A percentile compares a stretch with the other conserved stretches of the same genome.
Conservation (phyloP, 2,113 vertebrate species). For the Garra rufa region DNA sequence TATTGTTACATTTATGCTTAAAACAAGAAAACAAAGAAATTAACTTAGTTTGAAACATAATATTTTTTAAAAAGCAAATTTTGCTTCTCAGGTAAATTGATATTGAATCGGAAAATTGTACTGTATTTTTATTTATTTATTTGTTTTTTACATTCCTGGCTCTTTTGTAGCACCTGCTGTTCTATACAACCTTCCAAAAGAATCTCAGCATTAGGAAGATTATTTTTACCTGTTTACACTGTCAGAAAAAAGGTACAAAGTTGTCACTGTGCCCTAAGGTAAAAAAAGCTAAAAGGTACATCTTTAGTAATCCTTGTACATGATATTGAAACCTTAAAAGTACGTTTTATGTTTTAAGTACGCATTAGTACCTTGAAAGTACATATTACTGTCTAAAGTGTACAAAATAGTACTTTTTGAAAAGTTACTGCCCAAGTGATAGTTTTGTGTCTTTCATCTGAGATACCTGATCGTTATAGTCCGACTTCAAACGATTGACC, state of each 20-base stretch:
- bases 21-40: not conserved
- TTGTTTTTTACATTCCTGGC: too few species aligned
- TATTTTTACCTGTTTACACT: not conserved
- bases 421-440: not conserved
- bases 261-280: not conserved
- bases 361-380: not conserved
- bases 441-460: not conserved
- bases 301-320: too few species aligned
- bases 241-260: too few species aligned
- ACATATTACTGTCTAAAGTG: not conserved
- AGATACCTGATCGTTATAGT: not conserved
- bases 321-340: not conserved
- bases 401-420: not conserved
- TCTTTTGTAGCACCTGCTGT: not conserved
- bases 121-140: too few species aligned
- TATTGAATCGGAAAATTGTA: too few species aligned
- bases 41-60: too few species aligned
- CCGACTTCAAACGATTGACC: slow-evolving; percentile 6
- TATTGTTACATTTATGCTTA: not conserved
- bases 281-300: too few species aligned
- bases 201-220: not conserved
- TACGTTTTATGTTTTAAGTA: not conserved
- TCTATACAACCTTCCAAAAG: not conserved
- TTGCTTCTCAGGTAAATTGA: not conserved
- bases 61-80: not conserved